phyloP scores from a whole-genome alignment of 2,113 vertebrate genomes.

The Vulpes vulpes region DNA sequence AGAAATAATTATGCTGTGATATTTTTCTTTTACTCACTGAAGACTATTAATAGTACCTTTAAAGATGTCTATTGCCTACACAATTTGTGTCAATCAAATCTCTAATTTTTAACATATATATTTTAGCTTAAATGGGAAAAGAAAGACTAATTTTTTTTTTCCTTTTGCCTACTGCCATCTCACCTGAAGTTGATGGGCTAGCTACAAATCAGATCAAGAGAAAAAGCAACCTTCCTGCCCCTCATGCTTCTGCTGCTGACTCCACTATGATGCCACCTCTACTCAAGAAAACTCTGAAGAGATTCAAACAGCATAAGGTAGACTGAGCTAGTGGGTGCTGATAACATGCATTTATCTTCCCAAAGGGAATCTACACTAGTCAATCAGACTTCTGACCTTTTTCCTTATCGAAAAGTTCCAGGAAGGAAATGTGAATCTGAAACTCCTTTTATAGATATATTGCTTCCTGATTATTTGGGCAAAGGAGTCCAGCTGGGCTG shows the following conservation, averaged over 20 bases:
- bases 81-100: slow-evolving; percentile 81
- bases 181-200: slow-evolving; percentile 60
- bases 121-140: slow-evolving; percentile 73
- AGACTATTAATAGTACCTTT: slow-evolving; percentile 83
- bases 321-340: slow-evolving; percentile 19
- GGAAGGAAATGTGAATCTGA: slow-evolving; percentile 35
- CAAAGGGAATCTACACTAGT: background rate
- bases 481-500: slow-evolving; percentile 12
- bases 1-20: slow-evolving; percentile 85
- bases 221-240: slow-evolving; percentile 40
- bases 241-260: slow-evolving; percentile 37
- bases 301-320: slow-evolving; percentile 35
- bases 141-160: background rate
- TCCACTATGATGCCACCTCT: background rate
- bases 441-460: background rate
- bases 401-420: slow-evolving; percentile 52
- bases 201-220: slow-evolving; percentile 39
- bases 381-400: slow-evolving; percentile 70
- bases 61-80: slow-evolving; percentile 78
- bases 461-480: slow-evolving; percentile 61
- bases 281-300: slow-evolving; percentile 50
- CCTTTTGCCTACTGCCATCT: background rate
- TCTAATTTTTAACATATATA: slow-evolving; percentile 81
- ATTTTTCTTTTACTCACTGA: slow-evolving; percentile 82
- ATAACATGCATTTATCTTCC: slow-evolving; percentile 46